These are phyloP conservation scores for Istiophorus platypterus DNA, from an alignment of 2,113 vertebrate genomes.

Conservation along the genomic window DNA sequence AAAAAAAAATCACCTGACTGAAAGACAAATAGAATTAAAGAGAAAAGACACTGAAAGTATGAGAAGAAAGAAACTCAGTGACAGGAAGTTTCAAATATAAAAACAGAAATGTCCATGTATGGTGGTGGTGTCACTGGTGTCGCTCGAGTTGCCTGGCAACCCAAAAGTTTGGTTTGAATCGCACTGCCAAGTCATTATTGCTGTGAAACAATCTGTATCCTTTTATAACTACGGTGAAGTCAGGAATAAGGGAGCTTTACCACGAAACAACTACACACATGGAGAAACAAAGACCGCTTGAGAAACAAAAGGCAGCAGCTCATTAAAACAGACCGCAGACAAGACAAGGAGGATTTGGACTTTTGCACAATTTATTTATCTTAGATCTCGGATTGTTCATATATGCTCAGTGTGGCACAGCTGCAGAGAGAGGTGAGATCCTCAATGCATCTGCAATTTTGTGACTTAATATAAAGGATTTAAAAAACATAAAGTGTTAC, in stretches of 20 bases:
- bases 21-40: neutral
- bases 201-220: constrained; percentile 68
- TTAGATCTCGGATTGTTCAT: neutral
- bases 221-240: constrained; percentile 51
- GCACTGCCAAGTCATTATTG: constrained; percentile 58
- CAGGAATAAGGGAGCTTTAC: constrained; percentile 32
- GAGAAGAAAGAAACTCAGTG: constrained; percentile 21
- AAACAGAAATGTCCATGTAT: constrained; percentile 57
- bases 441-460: neutral
- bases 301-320: constrained; percentile 27
- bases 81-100: constrained; percentile 41
- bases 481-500: no score
- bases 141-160: constrained; percentile 72
- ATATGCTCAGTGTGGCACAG: neutral
- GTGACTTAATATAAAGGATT: neutral
- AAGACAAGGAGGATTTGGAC: constrained; percentile 9
- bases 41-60: neutral
- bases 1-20: constrained; percentile 11
- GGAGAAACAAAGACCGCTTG: neutral
- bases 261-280: constrained; percentile 4
- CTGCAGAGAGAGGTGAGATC: neutral
- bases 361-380: constrained; percentile 28
- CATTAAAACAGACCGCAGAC: constrained; percentile 38
- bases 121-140: constrained; percentile 28
- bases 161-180: constrained; percentile 65